Conservation (phyloP, 2,797 vertebrate species). For the Hapalemur alaotrensis region DNA sequence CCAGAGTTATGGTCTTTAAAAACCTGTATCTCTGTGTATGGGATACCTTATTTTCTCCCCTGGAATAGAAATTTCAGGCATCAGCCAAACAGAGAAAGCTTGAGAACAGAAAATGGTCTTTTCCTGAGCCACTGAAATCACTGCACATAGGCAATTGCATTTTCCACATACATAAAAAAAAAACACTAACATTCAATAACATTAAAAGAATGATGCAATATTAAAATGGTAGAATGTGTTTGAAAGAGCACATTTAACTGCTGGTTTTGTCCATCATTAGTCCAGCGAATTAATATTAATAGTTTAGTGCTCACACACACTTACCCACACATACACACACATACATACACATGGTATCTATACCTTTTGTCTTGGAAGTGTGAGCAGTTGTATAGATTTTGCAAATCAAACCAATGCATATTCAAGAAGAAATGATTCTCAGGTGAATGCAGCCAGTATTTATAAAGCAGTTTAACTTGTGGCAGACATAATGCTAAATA, state of each 20-base stretch:
- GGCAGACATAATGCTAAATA: background rate
- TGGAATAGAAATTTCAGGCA: background rate
- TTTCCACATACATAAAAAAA: background rate
- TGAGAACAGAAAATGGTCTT: background rate
- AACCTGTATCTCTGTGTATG: background rate
- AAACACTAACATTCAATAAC: background rate
- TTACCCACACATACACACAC: background rate
- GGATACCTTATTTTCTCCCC: background rate
- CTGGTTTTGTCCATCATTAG: background rate
- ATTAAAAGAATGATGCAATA: background rate
- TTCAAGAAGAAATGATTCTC: background rate
- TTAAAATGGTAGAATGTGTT: background rate
- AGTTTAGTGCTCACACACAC: background rate
- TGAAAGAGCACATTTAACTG: background rate
- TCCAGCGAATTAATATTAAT: background rate
- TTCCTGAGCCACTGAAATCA: background rate
- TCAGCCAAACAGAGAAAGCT: background rate
- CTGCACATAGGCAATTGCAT: background rate
- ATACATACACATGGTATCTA: background rate
- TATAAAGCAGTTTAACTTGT: background rate
- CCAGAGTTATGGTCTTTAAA: background rate
- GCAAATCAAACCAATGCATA: background rate
- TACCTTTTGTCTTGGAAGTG: background rate
- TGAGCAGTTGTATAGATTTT: background rate
- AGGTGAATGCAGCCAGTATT: background rate